Percentiles rank a stretch among this genome's conserved stretches.
Conservation (phyloP, 2,888 invertebrate species). For the Eupelmus urozonus region DNA sequence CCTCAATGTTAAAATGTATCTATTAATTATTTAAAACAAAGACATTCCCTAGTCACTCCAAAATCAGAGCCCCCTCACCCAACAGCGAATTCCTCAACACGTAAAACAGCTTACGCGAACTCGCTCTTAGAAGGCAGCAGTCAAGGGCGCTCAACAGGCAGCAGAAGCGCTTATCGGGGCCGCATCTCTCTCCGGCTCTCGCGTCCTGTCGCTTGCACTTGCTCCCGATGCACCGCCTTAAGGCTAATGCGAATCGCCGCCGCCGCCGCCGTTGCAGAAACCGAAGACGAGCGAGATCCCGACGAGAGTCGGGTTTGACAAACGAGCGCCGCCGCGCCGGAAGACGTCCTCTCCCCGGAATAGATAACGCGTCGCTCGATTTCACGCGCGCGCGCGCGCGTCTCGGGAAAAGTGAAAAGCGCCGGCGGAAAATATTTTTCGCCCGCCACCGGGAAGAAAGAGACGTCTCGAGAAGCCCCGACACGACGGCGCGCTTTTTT, state of each 20-base stretch:
- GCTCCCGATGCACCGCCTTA: constrained; percentile 18
- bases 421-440: constrained; percentile 19
- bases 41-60: too few relatives aligned
- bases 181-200: constrained; percentile 56
- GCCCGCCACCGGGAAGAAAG: not conserved
- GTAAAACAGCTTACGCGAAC: not conserved
- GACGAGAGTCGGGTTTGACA: constrained; percentile 62
- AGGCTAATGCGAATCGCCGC: constrained; percentile 48
- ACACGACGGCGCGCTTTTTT: not conserved
- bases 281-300: not conserved
- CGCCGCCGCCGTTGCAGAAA: not conserved
- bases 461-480: not conserved
- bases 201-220: constrained; percentile 47
- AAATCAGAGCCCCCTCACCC: not conserved
- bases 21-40: too few relatives aligned
- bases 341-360: not conserved
- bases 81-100: not conserved
- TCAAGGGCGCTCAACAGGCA: constrained; percentile 11
- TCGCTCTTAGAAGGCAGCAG: not conserved
- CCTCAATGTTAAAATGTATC: too few relatives aligned
- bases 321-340: constrained; percentile 60
- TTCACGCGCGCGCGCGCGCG: not conserved
- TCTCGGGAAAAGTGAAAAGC: constrained; percentile 30
- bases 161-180: constrained; percentile 29
- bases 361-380: not conserved